These are phyloP conservation scores for Clarias gariepinus DNA, from an alignment of 2,113 vertebrate genomes.

Conservation along the genomic window DNA sequence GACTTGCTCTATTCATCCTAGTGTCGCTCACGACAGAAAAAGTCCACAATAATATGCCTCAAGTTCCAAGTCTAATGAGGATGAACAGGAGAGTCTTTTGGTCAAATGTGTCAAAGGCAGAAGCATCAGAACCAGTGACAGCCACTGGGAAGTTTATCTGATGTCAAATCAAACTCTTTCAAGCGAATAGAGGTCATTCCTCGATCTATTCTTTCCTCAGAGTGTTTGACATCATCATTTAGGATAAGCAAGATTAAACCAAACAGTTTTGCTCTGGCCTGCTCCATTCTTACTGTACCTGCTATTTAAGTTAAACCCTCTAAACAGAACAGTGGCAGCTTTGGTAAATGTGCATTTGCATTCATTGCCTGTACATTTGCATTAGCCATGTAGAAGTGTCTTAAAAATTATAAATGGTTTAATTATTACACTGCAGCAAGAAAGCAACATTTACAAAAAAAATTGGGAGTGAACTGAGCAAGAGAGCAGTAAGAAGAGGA, in stretches of 20 bases:
- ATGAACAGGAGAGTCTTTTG: background rate
- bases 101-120: background rate
- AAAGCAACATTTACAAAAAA: background rate
- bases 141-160: background rate
- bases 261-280: background rate
- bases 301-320: background rate
- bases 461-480: background rate
- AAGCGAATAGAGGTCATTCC: background rate
- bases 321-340: background rate
- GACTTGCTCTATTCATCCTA: background rate
- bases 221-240: background rate
- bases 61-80: background rate
- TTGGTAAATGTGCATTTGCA: background rate
- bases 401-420: background rate
- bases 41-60: background rate
- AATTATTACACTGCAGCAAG: background rate
- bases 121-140: background rate
- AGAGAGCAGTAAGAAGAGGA: background rate
- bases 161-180: background rate
- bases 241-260: background rate
- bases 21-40: background rate
- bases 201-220: background rate
- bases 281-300: background rate
- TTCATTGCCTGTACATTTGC: conserved; percentile 4
- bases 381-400: background rate